A percentile compares a stretch with the other conserved stretches of the same genome.
phyloP scores from a whole-genome alignment of 2,113 vertebrate species.

The Heliornis fulica region DNA sequence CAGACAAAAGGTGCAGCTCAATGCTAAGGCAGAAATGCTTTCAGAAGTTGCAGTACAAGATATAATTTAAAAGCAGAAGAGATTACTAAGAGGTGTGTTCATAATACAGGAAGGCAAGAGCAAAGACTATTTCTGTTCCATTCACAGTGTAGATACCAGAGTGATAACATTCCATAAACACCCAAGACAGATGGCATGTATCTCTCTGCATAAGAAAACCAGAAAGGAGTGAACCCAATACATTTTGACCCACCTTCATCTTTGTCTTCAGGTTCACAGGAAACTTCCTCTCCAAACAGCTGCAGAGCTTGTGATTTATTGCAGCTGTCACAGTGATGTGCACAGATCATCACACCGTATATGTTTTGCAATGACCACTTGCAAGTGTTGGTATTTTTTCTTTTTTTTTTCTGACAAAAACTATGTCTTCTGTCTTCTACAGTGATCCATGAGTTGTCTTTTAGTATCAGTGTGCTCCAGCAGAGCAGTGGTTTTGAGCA shows the following conservation, averaged over 20 bases:
- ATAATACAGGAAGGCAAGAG: background rate
- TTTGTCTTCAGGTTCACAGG: background rate
- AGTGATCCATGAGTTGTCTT: background rate
- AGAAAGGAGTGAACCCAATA: background rate
- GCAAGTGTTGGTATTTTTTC: background rate
- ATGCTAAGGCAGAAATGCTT: background rate
- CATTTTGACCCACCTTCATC: background rate
- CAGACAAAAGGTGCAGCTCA: background rate
- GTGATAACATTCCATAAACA: background rate
- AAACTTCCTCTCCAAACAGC: background rate
- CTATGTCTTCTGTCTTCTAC: background rate
- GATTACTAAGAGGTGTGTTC: background rate
- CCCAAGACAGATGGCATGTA: background rate
- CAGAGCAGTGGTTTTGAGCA: background rate
- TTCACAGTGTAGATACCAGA: background rate
- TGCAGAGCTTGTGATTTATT: slow-evolving; percentile 32
- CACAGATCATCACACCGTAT: background rate
- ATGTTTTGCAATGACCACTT: background rate
- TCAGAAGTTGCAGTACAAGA: background rate
- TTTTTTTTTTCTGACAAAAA: slow-evolving; percentile 10
- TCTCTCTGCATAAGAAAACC: background rate
- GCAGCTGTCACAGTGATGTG: slow-evolving; percentile 29
- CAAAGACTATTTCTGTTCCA: background rate
- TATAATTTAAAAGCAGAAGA: background rate
- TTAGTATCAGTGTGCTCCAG: background rate